Conservation (phyloP, 2,113 vertebrate genomes). For the Phocoena phocoena region DNA sequence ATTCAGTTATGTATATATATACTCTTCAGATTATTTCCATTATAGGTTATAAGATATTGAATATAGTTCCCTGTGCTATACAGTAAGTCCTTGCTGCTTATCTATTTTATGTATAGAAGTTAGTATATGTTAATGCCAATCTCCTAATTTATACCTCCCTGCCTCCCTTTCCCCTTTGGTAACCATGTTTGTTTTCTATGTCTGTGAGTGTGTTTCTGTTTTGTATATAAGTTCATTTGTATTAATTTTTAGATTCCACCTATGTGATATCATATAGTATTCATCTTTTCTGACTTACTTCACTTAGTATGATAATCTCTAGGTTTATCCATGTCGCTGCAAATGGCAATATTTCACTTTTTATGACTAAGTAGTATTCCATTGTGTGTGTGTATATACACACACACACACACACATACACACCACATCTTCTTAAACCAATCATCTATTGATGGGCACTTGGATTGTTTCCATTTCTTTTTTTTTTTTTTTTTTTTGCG, state of each 20-base stretch:
- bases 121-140: not conserved
- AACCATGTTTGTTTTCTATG: not conserved
- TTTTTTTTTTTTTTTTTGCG: no score
- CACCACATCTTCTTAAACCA: not conserved
- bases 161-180: not conserved
- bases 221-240: not conserved
- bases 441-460: not conserved
- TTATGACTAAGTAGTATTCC: not conserved
- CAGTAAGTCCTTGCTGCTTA: not conserved
- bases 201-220: not conserved
- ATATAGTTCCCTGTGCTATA: not conserved
- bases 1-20: not conserved
- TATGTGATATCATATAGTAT: not conserved
- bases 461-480: not conserved
- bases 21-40: not conserved
- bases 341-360: not conserved
- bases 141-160: not conserved
- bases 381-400: no score
- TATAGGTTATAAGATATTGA: no score
- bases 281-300: not conserved
- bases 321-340: not conserved
- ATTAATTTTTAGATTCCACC: not conserved
- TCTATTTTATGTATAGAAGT: not conserved
- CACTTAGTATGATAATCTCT: not conserved
- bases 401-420: no score